A percentile compares a stretch with the other conserved stretches of the same genome.
Evolutionary conservation across 2,113 vertebrate genomes (phyloP).

Genomic region (Prunella himalayana): DNA sequence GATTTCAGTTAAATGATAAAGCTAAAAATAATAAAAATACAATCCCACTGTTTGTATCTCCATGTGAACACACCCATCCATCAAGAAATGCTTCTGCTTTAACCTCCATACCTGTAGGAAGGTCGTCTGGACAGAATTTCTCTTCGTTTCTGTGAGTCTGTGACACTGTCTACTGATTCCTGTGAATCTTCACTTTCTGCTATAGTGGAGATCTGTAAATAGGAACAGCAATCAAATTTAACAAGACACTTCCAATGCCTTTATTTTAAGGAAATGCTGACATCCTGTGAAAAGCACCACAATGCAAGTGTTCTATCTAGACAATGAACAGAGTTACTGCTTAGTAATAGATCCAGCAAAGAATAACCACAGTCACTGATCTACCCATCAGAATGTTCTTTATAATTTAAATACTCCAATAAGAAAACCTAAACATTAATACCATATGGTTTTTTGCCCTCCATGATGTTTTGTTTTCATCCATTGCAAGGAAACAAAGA

Average conservation of each 20-base stretch:
- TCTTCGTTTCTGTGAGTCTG: constrained; percentile 95
- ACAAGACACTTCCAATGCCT: neutral
- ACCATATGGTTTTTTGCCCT: neutral
- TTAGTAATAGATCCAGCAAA: neutral
- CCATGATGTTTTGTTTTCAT: neutral
- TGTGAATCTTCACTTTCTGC: constrained; percentile 98
- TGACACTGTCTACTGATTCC: constrained; percentile 97
- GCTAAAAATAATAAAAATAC: neutral
- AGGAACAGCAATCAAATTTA: constrained; percentile 60
- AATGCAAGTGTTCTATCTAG: neutral
- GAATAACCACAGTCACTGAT: neutral
- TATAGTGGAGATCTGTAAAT: constrained; percentile 92
- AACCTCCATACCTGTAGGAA: constrained; percentile 87
- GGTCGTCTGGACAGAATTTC: constrained; percentile 96
- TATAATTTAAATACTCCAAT: neutral
- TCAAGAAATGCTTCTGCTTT: neutral
- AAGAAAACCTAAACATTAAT: neutral
- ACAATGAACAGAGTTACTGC: neutral
- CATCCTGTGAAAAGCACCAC: neutral
- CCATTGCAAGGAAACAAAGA: neutral
- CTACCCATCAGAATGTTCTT: neutral
- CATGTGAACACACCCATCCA: neutral
- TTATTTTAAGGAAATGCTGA: neutral
- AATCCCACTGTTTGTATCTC: neutral
- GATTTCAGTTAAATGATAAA: neutral